A percentile compares a stretch with the other conserved stretches of the same genome.
These are phyloP conservation scores for Meloidogyne floridensis DNA, from an alignment of 1,140 invertebrate species.

Conservation along the genomic window DNA sequence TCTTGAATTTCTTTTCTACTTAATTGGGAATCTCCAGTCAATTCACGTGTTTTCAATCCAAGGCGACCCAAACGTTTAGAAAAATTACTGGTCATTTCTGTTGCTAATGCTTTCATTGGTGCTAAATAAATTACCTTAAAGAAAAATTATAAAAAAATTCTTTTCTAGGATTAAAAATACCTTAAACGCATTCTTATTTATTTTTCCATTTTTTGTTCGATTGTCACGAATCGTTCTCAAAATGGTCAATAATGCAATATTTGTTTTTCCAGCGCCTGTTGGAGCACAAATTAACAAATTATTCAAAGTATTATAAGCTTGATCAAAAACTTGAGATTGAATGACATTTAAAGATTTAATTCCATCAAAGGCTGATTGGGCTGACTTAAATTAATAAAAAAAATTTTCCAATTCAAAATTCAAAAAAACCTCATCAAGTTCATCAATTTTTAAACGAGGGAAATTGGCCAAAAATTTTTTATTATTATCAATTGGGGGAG, in stretches of 20 bases:
- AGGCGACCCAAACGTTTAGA: constrained; percentile 77
- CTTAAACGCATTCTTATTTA: constrained; percentile 83
- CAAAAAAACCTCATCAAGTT: constrained; percentile 53
- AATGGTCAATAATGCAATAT: constrained; percentile 90
- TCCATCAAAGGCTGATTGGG: constrained; percentile 81
- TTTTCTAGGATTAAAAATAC: constrained; percentile 23
- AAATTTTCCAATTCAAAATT: neutral
- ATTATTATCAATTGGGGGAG: constrained; percentile 69
- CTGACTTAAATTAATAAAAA: constrained; percentile 71
- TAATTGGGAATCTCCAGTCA: constrained; percentile 97
- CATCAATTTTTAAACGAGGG: constrained; percentile 68
- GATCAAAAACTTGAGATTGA: constrained; percentile 90
- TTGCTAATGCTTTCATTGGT: constrained; percentile 97
- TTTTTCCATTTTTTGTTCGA: constrained; percentile 69
- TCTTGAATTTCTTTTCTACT: constrained; percentile 89
- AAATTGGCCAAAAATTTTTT: constrained; percentile 66
- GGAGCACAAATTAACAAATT: constrained; percentile 94
- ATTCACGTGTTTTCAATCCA: constrained; percentile 82
- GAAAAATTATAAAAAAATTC: neutral
- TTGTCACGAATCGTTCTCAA: constrained; percentile 85
- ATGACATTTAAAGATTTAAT: constrained; percentile 87
- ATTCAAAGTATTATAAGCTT: constrained; percentile 93
- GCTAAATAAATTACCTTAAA: constrained; percentile 77
- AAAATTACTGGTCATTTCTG: constrained; percentile 97
- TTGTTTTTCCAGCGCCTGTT: constrained; percentile 94